Evolutionary conservation across 2,113 vertebrate species (phyloP).

Genomic region (Callithrix jacchus): DNA sequence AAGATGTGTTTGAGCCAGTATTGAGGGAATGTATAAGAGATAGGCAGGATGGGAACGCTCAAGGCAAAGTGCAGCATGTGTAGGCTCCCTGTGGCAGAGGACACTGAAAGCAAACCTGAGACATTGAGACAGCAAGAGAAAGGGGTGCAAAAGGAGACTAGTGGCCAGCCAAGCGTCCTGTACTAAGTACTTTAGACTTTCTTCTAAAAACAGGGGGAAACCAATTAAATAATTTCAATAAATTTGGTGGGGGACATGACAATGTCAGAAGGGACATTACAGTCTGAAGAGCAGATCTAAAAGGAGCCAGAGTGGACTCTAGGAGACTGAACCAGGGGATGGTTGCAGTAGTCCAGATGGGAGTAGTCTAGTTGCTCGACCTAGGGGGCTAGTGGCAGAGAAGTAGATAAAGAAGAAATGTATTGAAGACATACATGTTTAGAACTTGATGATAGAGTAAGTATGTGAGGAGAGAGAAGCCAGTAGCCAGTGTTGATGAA

Average conservation of each 20-base stretch:
- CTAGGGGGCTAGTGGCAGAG: neutral
- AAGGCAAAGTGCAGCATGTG: neutral
- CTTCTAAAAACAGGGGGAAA: neutral
- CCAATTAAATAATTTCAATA: neutral
- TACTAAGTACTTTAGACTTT: neutral
- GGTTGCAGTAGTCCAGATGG: neutral
- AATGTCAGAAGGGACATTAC: neutral
- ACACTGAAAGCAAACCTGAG: neutral
- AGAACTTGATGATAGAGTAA: neutral
- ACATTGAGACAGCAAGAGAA: neutral
- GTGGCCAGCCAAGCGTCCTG: neutral
- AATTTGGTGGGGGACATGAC: neutral
- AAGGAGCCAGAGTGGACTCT: neutral
- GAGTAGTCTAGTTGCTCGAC: neutral
- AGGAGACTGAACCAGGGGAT: fast-evolving
- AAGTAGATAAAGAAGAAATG: neutral
- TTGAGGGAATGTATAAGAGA: neutral
- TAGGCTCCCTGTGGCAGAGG: neutral
- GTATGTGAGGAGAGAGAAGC: neutral
- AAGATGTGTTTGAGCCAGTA: neutral
- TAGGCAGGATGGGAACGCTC: neutral
- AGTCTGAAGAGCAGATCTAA: neutral
- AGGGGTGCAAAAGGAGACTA: neutral
- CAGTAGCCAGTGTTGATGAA: neutral
- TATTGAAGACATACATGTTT: neutral